A percentile compares a stretch with the other conserved stretches of the same genome.
Conservation (phyloP, 2,888 invertebrate species). For the Sesia bembeciformis region DNA sequence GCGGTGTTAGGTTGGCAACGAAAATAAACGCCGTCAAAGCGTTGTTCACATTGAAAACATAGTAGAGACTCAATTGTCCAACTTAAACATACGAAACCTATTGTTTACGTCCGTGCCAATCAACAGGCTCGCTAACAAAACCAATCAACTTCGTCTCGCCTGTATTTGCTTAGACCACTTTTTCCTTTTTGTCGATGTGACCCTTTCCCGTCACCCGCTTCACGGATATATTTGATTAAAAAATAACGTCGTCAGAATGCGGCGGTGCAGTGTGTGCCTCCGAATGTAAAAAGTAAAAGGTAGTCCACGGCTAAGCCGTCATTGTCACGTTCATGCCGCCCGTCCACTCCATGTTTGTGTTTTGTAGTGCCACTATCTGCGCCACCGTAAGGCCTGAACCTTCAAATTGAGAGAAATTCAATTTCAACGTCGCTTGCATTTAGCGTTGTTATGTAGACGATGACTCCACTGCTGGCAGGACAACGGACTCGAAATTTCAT, state of each 20-base stretch:
- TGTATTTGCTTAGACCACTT: constrained; percentile 73
- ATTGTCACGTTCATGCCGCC: constrained; percentile 60
- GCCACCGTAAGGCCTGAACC: constrained; percentile 16
- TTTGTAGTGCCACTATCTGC: constrained; percentile 62
- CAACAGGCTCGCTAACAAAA: constrained; percentile 73
- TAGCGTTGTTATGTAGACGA: background rate
- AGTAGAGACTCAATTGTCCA: constrained; percentile 64
- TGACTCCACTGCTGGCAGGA: too few relatives aligned
- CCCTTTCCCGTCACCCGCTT: constrained; percentile 72
- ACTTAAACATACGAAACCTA: constrained; percentile 65
- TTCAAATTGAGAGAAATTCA: background rate
- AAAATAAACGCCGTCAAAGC: constrained; percentile 27
- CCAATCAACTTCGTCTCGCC: constrained; percentile 75
- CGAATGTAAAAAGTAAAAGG: constrained; percentile 22
- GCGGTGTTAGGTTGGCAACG: constrained; percentile 11
- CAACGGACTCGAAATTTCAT: too few relatives aligned
- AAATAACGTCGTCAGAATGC: constrained; percentile 75
- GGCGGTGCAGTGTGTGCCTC: constrained; percentile 33
- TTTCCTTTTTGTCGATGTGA: constrained; percentile 66
- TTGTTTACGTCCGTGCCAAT: constrained; percentile 71
- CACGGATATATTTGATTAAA: constrained; percentile 76
- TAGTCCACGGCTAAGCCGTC: constrained; percentile 53
- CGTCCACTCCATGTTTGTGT: constrained; percentile 38
- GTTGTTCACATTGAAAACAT: constrained; percentile 24
- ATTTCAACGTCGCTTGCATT: background rate